These are phyloP conservation scores for Halichoeres trimaculatus DNA, from an alignment of 2,113 vertebrate species.

Conservation along the genomic window DNA sequence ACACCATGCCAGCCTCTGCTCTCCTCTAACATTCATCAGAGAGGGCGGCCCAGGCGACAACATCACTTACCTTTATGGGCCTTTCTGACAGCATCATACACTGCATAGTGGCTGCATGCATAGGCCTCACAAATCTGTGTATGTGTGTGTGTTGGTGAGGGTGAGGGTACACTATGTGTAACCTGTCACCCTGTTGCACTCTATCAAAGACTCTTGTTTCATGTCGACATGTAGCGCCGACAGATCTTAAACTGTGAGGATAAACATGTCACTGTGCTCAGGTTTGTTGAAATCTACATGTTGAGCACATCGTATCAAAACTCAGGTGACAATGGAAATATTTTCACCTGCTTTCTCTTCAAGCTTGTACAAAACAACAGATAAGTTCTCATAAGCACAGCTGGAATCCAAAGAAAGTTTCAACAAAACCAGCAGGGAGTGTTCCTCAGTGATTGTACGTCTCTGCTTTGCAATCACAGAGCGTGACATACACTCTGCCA, in stretches of 20 bases:
- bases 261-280: not conserved
- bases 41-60: conserved; percentile 45
- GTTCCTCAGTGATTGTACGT: conserved; percentile 54
- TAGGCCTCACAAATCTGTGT: conserved; percentile 16
- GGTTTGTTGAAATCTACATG: conserved; percentile 23
- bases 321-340: conserved; percentile 40
- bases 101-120: conserved; percentile 53
- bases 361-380: conserved; percentile 36
- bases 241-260: conserved; percentile 18
- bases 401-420: conserved; percentile 48
- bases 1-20: conserved; percentile 56
- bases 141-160: conserved; percentile 2
- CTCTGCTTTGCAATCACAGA: conserved; percentile 58
- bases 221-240: conserved; percentile 1
- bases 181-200: conserved; percentile 31
- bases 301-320: conserved; percentile 27
- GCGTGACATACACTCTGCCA: conserved; percentile 49
- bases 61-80: conserved; percentile 80
- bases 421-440: conserved; percentile 61
- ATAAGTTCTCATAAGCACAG: conserved; percentile 30
- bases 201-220: conserved; percentile 12
- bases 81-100: conserved; percentile 63
- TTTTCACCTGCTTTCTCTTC: conserved; percentile 32
- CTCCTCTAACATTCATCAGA: conserved; percentile 73
- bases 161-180: conserved; percentile 21